phyloP scores from a whole-genome alignment of 1,140 invertebrate species.

The Tribolium madens region DNA sequence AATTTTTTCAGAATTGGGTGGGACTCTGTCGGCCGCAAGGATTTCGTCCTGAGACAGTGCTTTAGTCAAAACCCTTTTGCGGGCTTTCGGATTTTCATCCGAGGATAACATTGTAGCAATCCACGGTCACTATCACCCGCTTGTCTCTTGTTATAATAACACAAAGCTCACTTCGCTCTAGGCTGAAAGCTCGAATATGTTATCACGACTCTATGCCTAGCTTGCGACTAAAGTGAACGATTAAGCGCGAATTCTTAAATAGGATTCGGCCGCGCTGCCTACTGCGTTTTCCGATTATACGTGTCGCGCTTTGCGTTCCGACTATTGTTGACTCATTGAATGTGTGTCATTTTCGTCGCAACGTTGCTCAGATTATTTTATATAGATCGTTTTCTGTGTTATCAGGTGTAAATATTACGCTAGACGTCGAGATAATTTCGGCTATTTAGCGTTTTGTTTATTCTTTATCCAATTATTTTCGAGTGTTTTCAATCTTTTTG shows the following conservation, averaged over 20 bases:
- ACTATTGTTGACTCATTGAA: conserved; percentile 32
- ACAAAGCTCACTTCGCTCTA: conserved; percentile 5
- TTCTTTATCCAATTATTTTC: conserved; percentile 1
- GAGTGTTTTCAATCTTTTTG: background rate
- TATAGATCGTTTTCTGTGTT: background rate
- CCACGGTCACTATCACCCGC: conserved; percentile 41
- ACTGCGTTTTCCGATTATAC: conserved; percentile 32
- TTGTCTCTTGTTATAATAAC: conserved; percentile 13
- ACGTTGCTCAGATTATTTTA: background rate
- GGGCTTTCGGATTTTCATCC: conserved; percentile 55
- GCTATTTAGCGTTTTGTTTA: conserved; percentile 8
- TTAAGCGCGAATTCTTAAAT: conserved; percentile 39
- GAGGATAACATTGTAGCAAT: conserved; percentile 56
- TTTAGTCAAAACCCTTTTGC: conserved; percentile 55
- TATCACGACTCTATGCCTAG: background rate
- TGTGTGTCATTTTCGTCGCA: conserved; percentile 19
- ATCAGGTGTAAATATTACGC: conserved; percentile 23
- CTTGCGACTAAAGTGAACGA: conserved; percentile 4
- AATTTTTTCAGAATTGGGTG: conserved; percentile 61
- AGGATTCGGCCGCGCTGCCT: conserved; percentile 3
- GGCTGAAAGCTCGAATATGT: background rate
- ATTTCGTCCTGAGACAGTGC: conserved; percentile 54
- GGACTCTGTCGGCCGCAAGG: conserved; percentile 55
- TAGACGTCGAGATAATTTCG: conserved; percentile 11
- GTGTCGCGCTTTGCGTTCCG: conserved; percentile 3